Evolutionary conservation across 2,888 invertebrate genomes (phyloP).

Genomic region (Macrosiphum euphorbiae): DNA sequence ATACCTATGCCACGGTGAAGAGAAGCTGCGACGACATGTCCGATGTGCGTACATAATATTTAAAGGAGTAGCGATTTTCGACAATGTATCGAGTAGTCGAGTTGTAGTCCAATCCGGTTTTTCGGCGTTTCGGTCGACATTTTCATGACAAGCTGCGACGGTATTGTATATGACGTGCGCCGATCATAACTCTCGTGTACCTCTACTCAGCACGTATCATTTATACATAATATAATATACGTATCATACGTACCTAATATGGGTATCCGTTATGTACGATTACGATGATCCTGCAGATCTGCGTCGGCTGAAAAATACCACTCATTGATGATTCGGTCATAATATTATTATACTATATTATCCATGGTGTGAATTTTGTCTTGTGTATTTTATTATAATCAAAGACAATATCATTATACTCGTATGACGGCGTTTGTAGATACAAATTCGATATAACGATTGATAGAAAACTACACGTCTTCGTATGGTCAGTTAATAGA

Average conservation of each 20-base stretch:
- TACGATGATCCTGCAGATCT: background rate
- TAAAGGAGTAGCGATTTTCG: conserved; percentile 52
- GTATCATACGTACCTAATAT: background rate
- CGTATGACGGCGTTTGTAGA: background rate
- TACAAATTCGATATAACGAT: background rate
- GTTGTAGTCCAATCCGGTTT: conserved; percentile 22
- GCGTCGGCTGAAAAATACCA: background rate
- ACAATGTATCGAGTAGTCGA: background rate
- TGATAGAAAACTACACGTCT: background rate
- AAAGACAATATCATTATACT: background rate
- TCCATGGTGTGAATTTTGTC: background rate
- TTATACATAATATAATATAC: background rate
- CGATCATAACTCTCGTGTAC: background rate
- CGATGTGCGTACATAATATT: background rate
- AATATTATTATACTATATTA: background rate
- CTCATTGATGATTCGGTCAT: background rate
- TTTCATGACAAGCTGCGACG: background rate
- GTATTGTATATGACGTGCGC: background rate
- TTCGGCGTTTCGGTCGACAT: conserved; percentile 4
- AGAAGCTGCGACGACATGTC: conserved; percentile 50
- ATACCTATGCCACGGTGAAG: background rate
- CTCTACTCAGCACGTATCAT: background rate
- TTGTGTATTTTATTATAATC: background rate
- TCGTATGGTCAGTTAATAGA: background rate
- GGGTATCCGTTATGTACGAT: background rate